Percentiles rank a stretch among this genome's conserved stretches.
Conservation (phyloP, 2,797 vertebrate species). For the Chromobotia macracanthus region DNA sequence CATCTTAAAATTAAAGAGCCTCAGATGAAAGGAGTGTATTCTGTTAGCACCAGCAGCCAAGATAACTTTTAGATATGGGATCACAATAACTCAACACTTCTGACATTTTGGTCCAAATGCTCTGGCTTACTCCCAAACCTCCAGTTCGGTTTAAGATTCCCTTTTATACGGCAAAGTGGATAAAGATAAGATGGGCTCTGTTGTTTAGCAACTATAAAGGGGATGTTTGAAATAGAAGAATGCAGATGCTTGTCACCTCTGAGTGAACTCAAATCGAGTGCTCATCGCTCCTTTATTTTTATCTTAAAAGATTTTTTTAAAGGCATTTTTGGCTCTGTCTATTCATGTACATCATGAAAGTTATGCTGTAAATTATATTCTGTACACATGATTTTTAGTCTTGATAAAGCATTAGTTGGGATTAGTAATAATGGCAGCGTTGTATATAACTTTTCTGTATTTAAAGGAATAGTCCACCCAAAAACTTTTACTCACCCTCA, state of each 20-base stretch:
- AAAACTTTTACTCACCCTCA: too few relatives aligned
- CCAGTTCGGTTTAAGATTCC: conserved; percentile 21
- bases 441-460: too few relatives aligned
- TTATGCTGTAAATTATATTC: background rate
- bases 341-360: background rate
- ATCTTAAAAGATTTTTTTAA: background rate
- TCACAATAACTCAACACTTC: conserved; percentile 47
- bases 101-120: conserved; percentile 25
- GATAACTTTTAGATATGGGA: conserved; percentile 42
- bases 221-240: conserved; percentile 35
- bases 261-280: conserved; percentile 58
- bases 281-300: conserved; percentile 18
- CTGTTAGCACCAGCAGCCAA: background rate
- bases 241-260: conserved; percentile 59
- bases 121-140: conserved; percentile 23
- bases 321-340: conserved; percentile 25
- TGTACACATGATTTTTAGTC: too few relatives aligned
- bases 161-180: conserved; percentile 40
- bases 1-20: conserved; percentile 32
- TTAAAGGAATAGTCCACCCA: too few relatives aligned
- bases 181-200: conserved; percentile 44
- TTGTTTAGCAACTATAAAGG: conserved; percentile 41
- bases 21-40: conserved; percentile 1
- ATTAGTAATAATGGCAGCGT: too few relatives aligned
- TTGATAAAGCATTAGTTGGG: too few relatives aligned